A percentile compares a stretch with the other conserved stretches of the same genome.
phyloP scores from a whole-genome alignment of 2,113 vertebrate genomes.

The Oenanthe melanoleuca region DNA sequence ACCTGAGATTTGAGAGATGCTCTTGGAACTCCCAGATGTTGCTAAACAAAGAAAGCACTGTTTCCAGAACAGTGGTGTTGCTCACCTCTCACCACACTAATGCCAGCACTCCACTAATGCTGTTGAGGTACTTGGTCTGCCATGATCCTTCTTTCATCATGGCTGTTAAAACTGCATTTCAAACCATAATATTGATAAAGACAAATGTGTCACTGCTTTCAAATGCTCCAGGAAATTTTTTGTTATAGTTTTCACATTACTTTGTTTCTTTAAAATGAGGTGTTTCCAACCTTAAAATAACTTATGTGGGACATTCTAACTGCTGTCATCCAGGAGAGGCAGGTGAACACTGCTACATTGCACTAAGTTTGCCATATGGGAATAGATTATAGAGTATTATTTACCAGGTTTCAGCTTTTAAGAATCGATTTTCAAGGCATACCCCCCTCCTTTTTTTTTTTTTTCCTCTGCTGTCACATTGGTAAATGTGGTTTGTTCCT shows the following conservation, averaged over 20 bases:
- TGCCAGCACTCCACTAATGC: not conserved
- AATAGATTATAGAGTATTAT: not conserved
- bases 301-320: not conserved
- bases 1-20: not conserved
- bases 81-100: rapidly evolving
- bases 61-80: not conserved
- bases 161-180: not conserved
- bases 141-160: not conserved
- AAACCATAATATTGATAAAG: not conserved
- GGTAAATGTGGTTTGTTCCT: not conserved
- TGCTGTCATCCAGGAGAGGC: not conserved
- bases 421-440: not conserved
- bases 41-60: not conserved
- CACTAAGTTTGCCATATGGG: not conserved
- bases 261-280: not conserved
- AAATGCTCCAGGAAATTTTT: not conserved
- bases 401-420: not conserved
- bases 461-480: not conserved
- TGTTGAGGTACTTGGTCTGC: not conserved
- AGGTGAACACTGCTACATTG: not conserved
- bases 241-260: not conserved
- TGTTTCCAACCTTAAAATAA: not conserved
- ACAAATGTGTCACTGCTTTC: not conserved
- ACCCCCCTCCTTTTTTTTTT: not conserved
- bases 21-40: not conserved